Percentiles rank a stretch among this genome's conserved stretches.
Evolutionary conservation across 2,888 invertebrate genomes (phyloP).

Genomic region (Melangyna quadrimaculata): DNA sequence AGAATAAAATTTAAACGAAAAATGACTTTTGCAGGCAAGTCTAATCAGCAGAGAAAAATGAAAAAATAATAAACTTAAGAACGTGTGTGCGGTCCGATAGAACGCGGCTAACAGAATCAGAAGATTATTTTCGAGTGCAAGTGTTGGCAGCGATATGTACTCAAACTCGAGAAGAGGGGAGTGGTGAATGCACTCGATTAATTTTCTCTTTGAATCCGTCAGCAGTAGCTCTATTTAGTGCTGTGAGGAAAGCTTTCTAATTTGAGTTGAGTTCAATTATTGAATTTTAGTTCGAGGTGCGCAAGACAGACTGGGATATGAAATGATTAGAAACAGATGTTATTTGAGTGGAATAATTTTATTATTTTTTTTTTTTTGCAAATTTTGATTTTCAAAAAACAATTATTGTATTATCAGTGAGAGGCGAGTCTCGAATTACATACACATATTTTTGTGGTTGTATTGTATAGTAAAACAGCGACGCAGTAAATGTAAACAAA

Average conservation of each 20-base stretch:
- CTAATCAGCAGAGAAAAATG: constrained; percentile 46
- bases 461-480: constrained; percentile 21
- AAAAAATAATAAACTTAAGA: constrained; percentile 46
- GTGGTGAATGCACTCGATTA: constrained; percentile 40
- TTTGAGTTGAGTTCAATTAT: background rate
- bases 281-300: background rate
- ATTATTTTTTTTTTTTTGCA: background rate
- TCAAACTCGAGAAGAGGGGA: constrained; percentile 3
- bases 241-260: constrained; percentile 39
- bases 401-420: background rate
- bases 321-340: constrained; percentile 46
- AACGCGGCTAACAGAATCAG: constrained; percentile 71
- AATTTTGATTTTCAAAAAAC: constrained; percentile 16
- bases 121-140: constrained; percentile 65
- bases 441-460: constrained; percentile 20
- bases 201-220: constrained; percentile 61
- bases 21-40: constrained; percentile 13
- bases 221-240: background rate
- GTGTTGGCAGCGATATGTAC: constrained; percentile 48
- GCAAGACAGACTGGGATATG: constrained; percentile 45
- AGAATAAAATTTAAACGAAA: background rate
- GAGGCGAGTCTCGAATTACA: constrained; percentile 63
- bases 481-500: constrained; percentile 67
- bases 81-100: constrained; percentile 61
- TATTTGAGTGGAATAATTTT: constrained; percentile 25